Evolutionary conservation across 2,888 invertebrate species (phyloP).

Genomic region (Microdon myrmicae): DNA sequence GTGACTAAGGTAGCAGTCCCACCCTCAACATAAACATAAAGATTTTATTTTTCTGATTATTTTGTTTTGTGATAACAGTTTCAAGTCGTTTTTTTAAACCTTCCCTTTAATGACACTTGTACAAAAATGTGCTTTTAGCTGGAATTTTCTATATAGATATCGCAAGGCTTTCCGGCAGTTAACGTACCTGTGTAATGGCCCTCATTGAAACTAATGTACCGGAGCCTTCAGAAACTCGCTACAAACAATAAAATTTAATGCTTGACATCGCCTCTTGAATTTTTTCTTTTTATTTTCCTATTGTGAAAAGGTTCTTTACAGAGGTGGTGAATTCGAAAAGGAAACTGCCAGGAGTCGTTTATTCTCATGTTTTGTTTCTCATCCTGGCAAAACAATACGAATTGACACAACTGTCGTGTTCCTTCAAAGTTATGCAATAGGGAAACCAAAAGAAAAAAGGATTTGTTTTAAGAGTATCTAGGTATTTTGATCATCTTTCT

Average conservation of each 20-base stretch:
- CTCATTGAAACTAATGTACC: slow-evolving; percentile 17
- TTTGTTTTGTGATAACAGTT: too few relatives aligned
- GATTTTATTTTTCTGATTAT: too few relatives aligned
- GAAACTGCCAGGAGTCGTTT: slow-evolving; percentile 22
- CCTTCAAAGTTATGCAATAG: neutral
- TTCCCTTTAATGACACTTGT: too few relatives aligned
- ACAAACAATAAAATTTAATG: slow-evolving; percentile 21
- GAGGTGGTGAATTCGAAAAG: slow-evolving; percentile 6
- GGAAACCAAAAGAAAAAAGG: slow-evolving; percentile 1
- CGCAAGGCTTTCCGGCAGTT: slow-evolving; percentile 2
- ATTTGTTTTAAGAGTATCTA: slow-evolving; percentile 10
- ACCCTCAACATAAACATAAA: too few relatives aligned
- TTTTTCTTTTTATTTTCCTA: slow-evolving; percentile 19
- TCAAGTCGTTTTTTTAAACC: too few relatives aligned
- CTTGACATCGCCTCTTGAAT: slow-evolving; percentile 3
- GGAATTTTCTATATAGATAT: too few relatives aligned
- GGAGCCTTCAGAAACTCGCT: neutral
- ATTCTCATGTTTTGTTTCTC: slow-evolving; percentile 9
- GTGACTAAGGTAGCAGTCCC: too few relatives aligned
- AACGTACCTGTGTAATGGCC: slow-evolving; percentile 14
- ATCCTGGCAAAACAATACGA: slow-evolving; percentile 4
- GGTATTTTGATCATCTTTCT: too few relatives aligned
- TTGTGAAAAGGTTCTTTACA: slow-evolving; percentile 27
- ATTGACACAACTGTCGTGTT: too few relatives aligned
- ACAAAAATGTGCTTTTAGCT: too few relatives aligned